Conservation (phyloP, 2,888 invertebrate species). For the Acronicta alni region DNA sequence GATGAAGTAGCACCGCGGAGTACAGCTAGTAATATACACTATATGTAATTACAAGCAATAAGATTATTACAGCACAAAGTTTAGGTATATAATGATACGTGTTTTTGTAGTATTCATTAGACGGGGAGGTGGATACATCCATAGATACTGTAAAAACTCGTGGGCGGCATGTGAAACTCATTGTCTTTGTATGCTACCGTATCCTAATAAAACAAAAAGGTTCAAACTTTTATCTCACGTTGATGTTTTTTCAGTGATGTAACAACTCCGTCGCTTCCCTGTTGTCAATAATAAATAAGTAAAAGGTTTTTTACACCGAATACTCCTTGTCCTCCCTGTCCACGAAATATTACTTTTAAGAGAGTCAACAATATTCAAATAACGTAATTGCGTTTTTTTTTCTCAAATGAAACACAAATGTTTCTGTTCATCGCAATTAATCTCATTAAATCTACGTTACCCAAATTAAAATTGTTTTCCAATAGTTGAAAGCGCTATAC, state of each 20-base stretch:
- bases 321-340: not conserved
- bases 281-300: constrained; percentile 24
- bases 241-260: constrained; percentile 1
- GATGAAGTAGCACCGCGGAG: no score
- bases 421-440: constrained; percentile 4
- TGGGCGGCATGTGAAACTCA: constrained; percentile 12
- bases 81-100: no score
- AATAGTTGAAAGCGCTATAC: constrained; percentile 4
- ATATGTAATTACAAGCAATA: no score
- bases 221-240: constrained; percentile 23
- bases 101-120: no score
- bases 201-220: constrained; percentile 32
- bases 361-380: constrained; percentile 1
- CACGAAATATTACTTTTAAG: not conserved
- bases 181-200: constrained; percentile 16
- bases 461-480: constrained; percentile 26
- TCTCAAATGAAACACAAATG: constrained; percentile 12
- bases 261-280: not conserved
- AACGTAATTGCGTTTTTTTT: not conserved
- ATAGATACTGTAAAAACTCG: not conserved
- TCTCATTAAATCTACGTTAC: constrained; percentile 12
- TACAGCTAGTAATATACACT: no score
- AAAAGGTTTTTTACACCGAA: constrained; percentile 21
- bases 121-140: not conserved
- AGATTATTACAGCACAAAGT: no score